Evolutionary conservation across 2,797 vertebrate species (phyloP).

Genomic region (Cynopterus sphinx): DNA sequence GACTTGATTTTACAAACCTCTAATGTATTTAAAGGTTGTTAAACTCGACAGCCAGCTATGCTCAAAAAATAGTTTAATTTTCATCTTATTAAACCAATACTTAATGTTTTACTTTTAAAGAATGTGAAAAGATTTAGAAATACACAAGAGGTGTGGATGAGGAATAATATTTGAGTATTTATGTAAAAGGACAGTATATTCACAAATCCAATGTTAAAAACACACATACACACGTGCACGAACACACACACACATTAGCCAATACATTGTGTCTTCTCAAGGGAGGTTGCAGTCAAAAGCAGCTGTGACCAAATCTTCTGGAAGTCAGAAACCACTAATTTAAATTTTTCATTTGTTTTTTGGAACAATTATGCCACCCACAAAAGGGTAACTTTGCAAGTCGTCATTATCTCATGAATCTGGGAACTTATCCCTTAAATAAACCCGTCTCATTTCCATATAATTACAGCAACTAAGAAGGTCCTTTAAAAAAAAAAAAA

Average conservation of each 20-base stretch:
- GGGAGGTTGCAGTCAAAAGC: slow-evolving; percentile 64
- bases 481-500: neutral
- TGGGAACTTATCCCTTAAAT: slow-evolving; percentile 69
- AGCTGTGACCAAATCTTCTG: slow-evolving; percentile 61
- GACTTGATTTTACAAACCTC: slow-evolving; percentile 55
- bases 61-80: slow-evolving; percentile 28
- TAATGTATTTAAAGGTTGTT: slow-evolving; percentile 53
- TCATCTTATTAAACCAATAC: neutral
- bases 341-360: slow-evolving; percentile 71
- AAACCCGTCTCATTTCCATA: slow-evolving; percentile 72
- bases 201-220: neutral
- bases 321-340: slow-evolving; percentile 75
- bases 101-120: slow-evolving; percentile 13
- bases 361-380: slow-evolving; percentile 66
- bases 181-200: neutral
- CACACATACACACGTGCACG: neutral
- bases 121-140: neutral
- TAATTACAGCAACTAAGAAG: slow-evolving; percentile 65
- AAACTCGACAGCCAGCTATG: slow-evolving; percentile 45
- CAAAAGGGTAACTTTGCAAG: slow-evolving; percentile 70
- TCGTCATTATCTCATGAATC: slow-evolving; percentile 66
- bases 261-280: neutral
- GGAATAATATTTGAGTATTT: neutral
- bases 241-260: neutral
- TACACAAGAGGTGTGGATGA: neutral